Conservation (phyloP, 1,140 invertebrate genomes). For the Drosophila nasuta region DNA sequence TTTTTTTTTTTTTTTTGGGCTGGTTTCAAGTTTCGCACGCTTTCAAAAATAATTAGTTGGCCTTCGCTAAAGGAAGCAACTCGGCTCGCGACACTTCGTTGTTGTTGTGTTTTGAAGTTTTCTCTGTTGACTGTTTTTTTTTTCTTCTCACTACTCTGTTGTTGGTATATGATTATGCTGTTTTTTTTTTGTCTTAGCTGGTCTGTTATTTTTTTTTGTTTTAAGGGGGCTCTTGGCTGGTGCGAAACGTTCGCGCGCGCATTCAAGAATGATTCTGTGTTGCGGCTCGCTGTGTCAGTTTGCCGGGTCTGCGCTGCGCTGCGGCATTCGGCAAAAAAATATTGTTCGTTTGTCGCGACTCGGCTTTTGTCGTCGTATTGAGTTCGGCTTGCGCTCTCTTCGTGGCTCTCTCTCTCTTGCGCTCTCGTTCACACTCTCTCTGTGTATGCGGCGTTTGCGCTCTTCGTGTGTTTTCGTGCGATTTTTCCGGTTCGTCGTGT, state of each 20-base stretch:
- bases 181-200: slow-evolving; percentile 19
- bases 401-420: slow-evolving; percentile 5
- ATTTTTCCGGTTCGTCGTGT: slow-evolving; percentile 51
- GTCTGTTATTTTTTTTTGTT: slow-evolving; percentile 28
- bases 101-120: slow-evolving; percentile 2
- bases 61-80: slow-evolving; percentile 7
- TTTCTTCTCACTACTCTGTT: slow-evolving; percentile 18
- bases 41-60: slow-evolving; percentile 19
- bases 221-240: slow-evolving; percentile 48
- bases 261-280: slow-evolving; percentile 84
- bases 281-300: slow-evolving; percentile 37
- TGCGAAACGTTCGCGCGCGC: slow-evolving; percentile 83
- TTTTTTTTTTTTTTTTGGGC: neutral
- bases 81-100: neutral
- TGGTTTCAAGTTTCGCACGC: slow-evolving; percentile 36
- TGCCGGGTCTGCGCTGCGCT: slow-evolving; percentile 59
- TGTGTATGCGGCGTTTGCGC: neutral
- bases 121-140: slow-evolving; percentile 20
- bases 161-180: slow-evolving; percentile 21
- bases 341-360: slow-evolving; percentile 7
- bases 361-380: slow-evolving; percentile 16
- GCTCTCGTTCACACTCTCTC: slow-evolving; percentile 25
- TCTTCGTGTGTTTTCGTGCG: slow-evolving; percentile 26
- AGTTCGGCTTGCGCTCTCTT: slow-evolving; percentile 38
- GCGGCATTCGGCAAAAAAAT: slow-evolving; percentile 19